Evolutionary conservation across 2,888 invertebrate species (phyloP), one percentile per base, ranked within the genome.

Genomic region (Pollenia labialis): DNA sequence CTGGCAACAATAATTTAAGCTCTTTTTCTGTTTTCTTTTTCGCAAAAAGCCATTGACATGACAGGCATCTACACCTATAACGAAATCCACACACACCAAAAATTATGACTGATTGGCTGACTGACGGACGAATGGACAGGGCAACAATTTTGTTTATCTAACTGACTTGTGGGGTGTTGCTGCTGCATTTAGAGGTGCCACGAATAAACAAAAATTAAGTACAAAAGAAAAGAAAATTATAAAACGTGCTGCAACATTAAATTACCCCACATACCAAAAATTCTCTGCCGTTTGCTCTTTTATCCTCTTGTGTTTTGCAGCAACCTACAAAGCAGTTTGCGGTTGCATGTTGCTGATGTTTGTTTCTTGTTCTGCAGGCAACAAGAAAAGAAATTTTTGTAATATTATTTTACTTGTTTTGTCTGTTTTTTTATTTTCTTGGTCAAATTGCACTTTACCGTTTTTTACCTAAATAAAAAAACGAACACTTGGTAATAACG

Each of bases 401-500:
- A 16, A 40, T 32, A 46, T 60, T 44, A 44, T 23, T 44, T 48
- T n/a, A 32, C 23, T 76, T 66, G 12, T 40, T 56, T 69, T 32
- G 10, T 18, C n/a, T n/a, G n/a, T n/a, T n/a, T n/a, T n/a, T 58
- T 48, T 50, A 50, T 68, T 54, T 68, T 74, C 46, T 42, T 82
- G 52, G 62, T 75, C 50, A 50, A 81, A 85, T 64, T 62, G 74
- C 42, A 69, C 16, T 75, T 85, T 80, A 81, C 69, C 81, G 68
- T 74, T 81, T 82, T 68, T 66, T 46, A 79, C 50, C 64, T 66
- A 74, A 68, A 79, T 62, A 81, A 52, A 80, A 69, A 56, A 76
- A 68, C 6, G 64, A 52, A 64, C 82, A 74, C 60, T 85, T 82
- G 74, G 81, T 60, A 74, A 84, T 79, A 84, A 79, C 84, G 84